These are phyloP conservation scores for Hirudinaria manillensis DNA, from an alignment of 2,888 invertebrate genomes.

Conservation along the genomic window DNA sequence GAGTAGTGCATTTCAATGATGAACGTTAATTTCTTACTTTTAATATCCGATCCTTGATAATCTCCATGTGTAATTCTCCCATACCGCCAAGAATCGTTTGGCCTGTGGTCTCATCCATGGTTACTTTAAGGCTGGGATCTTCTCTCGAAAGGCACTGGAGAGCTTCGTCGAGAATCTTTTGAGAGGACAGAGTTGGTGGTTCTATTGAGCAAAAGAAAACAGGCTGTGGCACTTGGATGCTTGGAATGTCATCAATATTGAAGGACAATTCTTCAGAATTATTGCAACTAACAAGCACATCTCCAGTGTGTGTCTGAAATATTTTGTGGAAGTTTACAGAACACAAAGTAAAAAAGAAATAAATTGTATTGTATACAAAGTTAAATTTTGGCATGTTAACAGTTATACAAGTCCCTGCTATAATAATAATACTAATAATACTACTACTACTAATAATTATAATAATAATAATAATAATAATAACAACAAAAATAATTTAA, in stretches of 20 bases:
- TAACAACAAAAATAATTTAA: too few species aligned
- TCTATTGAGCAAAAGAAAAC: conserved; percentile 96
- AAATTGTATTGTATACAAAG: too few species aligned
- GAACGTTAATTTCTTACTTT: conserved; percentile 52
- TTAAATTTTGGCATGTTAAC: too few species aligned
- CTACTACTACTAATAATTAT: too few species aligned
- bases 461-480: too few species aligned
- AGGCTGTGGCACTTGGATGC: conserved; percentile 69
- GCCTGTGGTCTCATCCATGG: conserved; percentile 70
- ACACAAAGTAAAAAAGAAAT: too few species aligned
- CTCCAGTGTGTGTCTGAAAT: conserved; percentile 58
- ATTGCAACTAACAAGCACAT: conserved; percentile 52
- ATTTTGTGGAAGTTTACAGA: neutral
- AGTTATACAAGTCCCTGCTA: too few species aligned
- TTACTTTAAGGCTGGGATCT: conserved; percentile 71
- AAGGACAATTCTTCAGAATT: conserved; percentile 22
- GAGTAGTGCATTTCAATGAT: too few species aligned
- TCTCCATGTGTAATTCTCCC: conserved; percentile 93
- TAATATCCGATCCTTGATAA: conserved; percentile 78
- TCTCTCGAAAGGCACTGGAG: conserved; percentile 74
- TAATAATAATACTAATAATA: too few species aligned
- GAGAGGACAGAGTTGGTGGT: conserved; percentile 72
- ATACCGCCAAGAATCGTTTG: conserved; percentile 78
- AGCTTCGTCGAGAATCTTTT: conserved; percentile 72
- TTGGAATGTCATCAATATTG: neutral